Base-by-base conservation (phyloP, 2,888 invertebrate genomes). In the Temnothorax rugatulus region DNA sequence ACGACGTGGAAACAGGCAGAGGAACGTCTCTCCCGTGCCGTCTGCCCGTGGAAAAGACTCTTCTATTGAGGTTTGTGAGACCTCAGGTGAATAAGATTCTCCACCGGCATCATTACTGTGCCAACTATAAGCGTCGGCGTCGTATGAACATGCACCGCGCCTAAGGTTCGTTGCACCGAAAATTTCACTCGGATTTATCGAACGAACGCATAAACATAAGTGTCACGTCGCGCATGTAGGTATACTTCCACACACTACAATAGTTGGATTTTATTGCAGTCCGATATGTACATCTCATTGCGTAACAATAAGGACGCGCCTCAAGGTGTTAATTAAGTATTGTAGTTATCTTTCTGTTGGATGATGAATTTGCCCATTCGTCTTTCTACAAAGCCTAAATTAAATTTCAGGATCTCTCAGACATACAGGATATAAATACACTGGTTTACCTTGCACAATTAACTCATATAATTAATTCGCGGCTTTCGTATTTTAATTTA, bases 1-100 rank as follows among this genome's bases (percentile, higher is more conserved):
- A 82, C 76, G 79, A 89, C 86, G 91, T 91, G 91, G 86, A 91
- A 90, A 91, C 64, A 79, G 82, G 87, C 68, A 83, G 85, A 90
- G 69, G 79, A 79, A 87, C 84, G 77, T 66, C 29, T 41, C 54
- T 29, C 77, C 25, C 81, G 81, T 73, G 63, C 75, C 69, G 41
- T 38, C 34, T 71, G 82, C 44, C 18, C 82, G 77, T 83, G 84
- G 84, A 84, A 85, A 90, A 86, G 64, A 25, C 47, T 64, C 73
- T 38, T 52, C 63, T 83, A 76, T 86, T 85, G 81, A 84, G 66
- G 82, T 34, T 64, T 54, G 47, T 59, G 52, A 29, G 59, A 69
- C 47, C 61, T 38, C 18, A 63, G n/a, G 21, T 57, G 59, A 64
- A 83, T 74, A 52, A 68, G 63, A 84, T 64, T 83, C 74, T 68